Base-by-base conservation (phyloP, 2,797 vertebrate species). In the Cirrhinus mrigala region DNA sequence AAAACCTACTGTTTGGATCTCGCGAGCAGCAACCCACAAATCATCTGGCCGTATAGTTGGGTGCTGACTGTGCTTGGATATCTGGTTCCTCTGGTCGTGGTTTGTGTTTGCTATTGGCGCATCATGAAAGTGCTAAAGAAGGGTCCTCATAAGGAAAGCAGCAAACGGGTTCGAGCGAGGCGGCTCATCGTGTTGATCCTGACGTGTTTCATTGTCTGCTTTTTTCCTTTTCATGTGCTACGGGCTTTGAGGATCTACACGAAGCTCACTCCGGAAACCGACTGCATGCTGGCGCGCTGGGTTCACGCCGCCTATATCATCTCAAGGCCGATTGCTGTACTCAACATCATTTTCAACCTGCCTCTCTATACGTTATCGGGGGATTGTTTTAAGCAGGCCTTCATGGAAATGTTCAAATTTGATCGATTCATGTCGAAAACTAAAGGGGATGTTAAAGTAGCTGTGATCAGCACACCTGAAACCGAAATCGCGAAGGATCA, bases 331-430 rank as follows among this genome's bases (percentile, higher is more conserved):
- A 44, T 95, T 50, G 94, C 94, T 1, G 93, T 86, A 10, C 20
- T 94, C 52, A 94, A 94, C 89, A 92, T 92, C 0, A 90, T 94
- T 27, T 94, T 92, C 8, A 94, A 95, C 90, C 80, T 94, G 86
- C 89, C 74, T 4, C 60, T 95, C 75, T 94, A 94, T 90, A 95
- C 94, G 0, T 71, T 94, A 1, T 93, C 93, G 0, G 93, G 93
- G 0, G 90, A 92, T 33, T 79, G 71, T 44, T 94, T 95, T 66
- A 90, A 85, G 22, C 88, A 40, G 37, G 94, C 94, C 14, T 91
- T 93, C 20, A 1, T 87, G 37, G 85, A 84, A 10, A 58, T 78
- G 9, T 91, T 93, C 52, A 68, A 22, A 37, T 81, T 46, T 68
- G 8, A 46, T 9, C 1, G 16, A 4, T 1, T 86, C 16, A 40